Conservation (phyloP, 2,113 vertebrate genomes). For the Suricata suricatta region DNA sequence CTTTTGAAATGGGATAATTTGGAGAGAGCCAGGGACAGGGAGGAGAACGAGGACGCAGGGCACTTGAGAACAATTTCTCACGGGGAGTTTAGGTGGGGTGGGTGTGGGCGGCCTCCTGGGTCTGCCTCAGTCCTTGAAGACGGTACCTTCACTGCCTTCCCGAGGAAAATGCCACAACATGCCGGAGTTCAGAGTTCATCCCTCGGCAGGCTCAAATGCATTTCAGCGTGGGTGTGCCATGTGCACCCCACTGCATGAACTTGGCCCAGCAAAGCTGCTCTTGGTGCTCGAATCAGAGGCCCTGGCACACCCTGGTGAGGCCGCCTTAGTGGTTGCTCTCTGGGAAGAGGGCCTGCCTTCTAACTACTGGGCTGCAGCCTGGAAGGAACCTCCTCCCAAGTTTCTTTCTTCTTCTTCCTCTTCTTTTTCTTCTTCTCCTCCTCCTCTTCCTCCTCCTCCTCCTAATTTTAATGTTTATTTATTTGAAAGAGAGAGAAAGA, state of each 20-base stretch:
- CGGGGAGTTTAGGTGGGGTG: neutral
- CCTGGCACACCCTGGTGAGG: accelerated
- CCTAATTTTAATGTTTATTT: too few relatives aligned
- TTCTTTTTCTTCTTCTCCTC: too few relatives aligned
- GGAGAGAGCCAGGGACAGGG: neutral
- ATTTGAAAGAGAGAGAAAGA: too few relatives aligned
- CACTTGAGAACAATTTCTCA: neutral
- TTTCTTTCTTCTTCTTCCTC: neutral
- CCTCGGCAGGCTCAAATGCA: accelerated
- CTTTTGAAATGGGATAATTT: neutral
- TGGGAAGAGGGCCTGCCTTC: neutral
- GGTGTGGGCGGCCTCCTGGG: neutral
- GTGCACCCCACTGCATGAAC: accelerated
- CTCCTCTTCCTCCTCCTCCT: too few relatives aligned
- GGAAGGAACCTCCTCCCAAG: neutral
- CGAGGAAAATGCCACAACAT: accelerated
- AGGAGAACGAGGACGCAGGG: neutral
- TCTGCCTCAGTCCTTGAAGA: neutral
- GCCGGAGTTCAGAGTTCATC: neutral
- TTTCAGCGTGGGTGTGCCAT: accelerated
- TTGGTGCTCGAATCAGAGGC: neutral
- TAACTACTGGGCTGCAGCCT: too few relatives aligned
- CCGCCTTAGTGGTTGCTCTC: neutral
- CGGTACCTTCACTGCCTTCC: accelerated
- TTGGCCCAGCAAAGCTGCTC: neutral